Conservation (phyloP, 2,113 vertebrate genomes). For the Rhodinocichla rosea region DNA sequence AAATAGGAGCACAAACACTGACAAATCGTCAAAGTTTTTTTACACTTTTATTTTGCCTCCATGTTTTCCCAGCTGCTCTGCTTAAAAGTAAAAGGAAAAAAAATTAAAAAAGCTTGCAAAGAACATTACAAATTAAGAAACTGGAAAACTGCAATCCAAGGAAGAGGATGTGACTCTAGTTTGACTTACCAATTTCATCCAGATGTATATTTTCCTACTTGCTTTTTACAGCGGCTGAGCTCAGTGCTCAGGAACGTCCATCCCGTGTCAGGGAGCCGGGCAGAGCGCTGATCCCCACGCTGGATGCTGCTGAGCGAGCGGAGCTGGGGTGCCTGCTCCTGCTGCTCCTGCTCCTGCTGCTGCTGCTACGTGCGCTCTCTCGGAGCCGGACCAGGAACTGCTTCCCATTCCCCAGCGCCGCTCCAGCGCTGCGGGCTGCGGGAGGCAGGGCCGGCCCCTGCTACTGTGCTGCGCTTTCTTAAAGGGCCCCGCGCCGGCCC, state of each 20-base stretch:
- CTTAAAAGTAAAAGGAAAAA: not conserved
- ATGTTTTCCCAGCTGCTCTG: slow-evolving; percentile 29
- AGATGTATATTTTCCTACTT: slow-evolving; percentile 44
- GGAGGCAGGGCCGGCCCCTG: slow-evolving; percentile 36
- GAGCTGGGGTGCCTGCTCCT: not conserved
- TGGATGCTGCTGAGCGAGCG: not conserved
- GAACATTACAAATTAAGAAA: not conserved
- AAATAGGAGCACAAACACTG: not conserved
- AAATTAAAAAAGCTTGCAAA: not conserved
- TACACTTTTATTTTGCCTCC: not conserved
- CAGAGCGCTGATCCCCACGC: not conserved
- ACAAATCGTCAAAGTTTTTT: not conserved
- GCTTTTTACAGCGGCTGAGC: slow-evolving; percentile 60
- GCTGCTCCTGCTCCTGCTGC: not conserved
- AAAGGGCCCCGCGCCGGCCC: slow-evolving; percentile 60
- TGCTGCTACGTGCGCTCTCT: not conserved
- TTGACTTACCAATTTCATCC: slow-evolving; percentile 59
- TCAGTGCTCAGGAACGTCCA: slow-evolving; percentile 60
- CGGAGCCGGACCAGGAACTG: slow-evolving; percentile 4
- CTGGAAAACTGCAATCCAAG: not conserved
- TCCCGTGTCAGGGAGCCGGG: not conserved
- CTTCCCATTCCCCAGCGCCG: slow-evolving; percentile 20
- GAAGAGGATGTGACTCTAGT: not conserved
- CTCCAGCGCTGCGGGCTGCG: not conserved
- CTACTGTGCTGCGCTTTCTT: slow-evolving; percentile 56